Evolutionary conservation across 2,113 vertebrate genomes (phyloP).

Genomic region (Pachycephala philippinensis): DNA sequence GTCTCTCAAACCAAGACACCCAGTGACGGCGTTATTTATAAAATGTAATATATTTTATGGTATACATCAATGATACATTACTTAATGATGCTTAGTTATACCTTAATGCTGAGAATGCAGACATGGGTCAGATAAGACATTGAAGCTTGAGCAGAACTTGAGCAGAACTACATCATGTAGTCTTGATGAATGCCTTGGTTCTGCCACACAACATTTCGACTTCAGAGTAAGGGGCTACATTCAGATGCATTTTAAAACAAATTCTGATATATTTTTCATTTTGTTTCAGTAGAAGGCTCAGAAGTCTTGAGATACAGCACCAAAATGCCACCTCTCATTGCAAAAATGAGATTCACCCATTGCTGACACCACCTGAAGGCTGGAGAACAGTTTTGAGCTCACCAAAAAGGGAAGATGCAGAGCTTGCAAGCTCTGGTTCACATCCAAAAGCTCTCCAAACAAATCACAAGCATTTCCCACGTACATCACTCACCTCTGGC

Average conservation of each 20-base stretch:
- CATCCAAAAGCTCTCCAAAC: neutral
- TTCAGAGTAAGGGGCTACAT: neutral
- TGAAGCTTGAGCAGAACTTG: neutral
- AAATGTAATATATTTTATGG: neutral
- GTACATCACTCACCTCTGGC: neutral
- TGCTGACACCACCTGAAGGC: neutral
- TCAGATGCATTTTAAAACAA: neutral
- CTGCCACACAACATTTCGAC: neutral
- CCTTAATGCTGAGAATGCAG: neutral
- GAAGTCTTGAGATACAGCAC: neutral
- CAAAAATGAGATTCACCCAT: neutral
- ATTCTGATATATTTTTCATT: neutral
- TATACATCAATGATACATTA: neutral
- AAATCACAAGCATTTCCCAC: neutral
- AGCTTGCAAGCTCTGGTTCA: neutral
- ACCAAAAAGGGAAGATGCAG: neutral
- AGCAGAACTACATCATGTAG: fast-evolving
- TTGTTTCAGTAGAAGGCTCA: neutral
- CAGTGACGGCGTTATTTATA: neutral
- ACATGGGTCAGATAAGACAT: fast-evolving
- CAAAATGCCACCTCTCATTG: neutral
- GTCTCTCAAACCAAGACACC: no score
- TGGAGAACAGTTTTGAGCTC: neutral
- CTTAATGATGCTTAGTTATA: neutral
- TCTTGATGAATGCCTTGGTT: neutral